phyloP scores from a whole-genome alignment of 2,797 vertebrate species.

The Tapirus indicus region DNA sequence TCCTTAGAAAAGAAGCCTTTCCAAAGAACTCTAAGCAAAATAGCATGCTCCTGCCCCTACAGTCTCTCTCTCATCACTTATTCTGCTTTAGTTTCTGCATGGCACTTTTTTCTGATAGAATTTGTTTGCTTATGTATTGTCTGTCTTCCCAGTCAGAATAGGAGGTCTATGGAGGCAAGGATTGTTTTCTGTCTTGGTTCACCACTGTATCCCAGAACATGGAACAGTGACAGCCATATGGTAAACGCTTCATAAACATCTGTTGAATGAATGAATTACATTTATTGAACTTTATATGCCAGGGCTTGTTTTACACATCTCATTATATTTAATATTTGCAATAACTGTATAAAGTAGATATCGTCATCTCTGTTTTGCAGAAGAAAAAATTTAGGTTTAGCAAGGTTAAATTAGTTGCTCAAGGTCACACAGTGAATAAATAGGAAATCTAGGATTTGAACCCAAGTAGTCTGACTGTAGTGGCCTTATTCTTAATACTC shows the following conservation, averaged over 20 bases:
- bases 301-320: background rate
- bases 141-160: constrained; percentile 17
- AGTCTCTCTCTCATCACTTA: background rate
- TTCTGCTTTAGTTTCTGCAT: background rate
- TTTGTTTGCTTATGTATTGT: background rate
- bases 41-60: background rate
- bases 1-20: constrained; percentile 28
- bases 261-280: background rate
- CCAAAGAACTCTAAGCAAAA: background rate
- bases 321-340: background rate
- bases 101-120: background rate
- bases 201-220: background rate
- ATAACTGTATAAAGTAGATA: background rate
- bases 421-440: constrained; percentile 11
- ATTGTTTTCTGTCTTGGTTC: background rate
- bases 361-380: background rate
- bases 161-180: background rate
- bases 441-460: background rate
- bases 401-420: constrained; percentile 27
- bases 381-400: constrained; percentile 14
- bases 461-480: background rate
- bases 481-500: background rate
- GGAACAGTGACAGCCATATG: background rate
- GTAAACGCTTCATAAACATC: background rate
- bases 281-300: background rate